Base-by-base conservation (phyloP, 2,113 vertebrate genomes). In the Macquaria australasica region DNA sequence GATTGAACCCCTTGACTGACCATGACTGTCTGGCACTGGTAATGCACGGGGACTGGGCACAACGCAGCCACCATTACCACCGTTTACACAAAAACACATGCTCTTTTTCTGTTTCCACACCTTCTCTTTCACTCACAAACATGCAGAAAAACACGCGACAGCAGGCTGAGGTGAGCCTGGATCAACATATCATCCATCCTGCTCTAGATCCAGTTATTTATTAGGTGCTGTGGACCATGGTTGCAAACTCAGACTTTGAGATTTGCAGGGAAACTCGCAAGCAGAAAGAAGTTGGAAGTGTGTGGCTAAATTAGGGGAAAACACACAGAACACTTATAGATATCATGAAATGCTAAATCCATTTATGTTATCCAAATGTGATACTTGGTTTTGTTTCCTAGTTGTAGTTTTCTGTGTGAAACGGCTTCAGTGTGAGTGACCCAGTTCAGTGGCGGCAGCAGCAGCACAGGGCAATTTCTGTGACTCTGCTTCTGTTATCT, bases 401-500 rank as follows among this genome's bases (percentile, higher is more conserved):
- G 71, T 50, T 76, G 37, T 41, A 39, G 53, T 74, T 84, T 83
- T 85, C 28, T 43, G 62, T 56, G 10, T 74, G 25, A 72, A 79
- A 62, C 72, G 73, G 37, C 18, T 58, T 79, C 12, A 37, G 67
- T 31, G 62, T 73, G 41, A 56, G 67, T 79, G 90, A 81, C 83
- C 83, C 79, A 90, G 62, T 92, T 92, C 69, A 76, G 55, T 8
- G 55, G 77, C 69, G 51, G 75, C 71, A 77, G 58, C 63, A 83
- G 74, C 73, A 60, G 73, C 71, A 63, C 18, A 41, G 56, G 59
- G 14, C 59, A 28, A 77, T 71, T 79, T 83, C 81, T 82, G 71
- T 81, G 76, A 73, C 58, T 89, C 45, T 8, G 75, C 56, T 64
- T 87, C 63, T 74, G 73, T 89, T 84, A 89, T 93, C 86, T 85